Percentiles rank a stretch among this genome's conserved stretches.
Conservation (phyloP, 2,797 vertebrate genomes). For the Ctenopoma kingsleyae region DNA sequence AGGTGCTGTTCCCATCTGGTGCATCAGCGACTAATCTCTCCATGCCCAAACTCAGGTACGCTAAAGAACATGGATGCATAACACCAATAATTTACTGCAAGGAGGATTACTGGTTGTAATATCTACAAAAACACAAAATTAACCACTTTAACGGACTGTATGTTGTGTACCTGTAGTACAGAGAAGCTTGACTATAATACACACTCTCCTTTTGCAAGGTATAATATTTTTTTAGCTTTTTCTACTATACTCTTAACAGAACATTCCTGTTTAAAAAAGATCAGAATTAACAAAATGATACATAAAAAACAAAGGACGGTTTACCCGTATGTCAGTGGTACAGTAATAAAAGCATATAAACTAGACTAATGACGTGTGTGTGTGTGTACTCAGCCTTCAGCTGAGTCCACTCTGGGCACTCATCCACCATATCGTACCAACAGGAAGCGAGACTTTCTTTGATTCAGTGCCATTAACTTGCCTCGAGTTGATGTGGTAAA, state of each 20-base stretch:
- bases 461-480: slow-evolving; percentile 8
- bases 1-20: slow-evolving; percentile 88
- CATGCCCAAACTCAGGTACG: slow-evolving; percentile 75
- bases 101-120: background rate
- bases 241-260: background rate
- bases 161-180: background rate
- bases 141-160: background rate
- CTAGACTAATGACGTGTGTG: background rate
- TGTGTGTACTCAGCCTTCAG: background rate
- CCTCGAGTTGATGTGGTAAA: background rate
- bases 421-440: slow-evolving; percentile 5
- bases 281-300: background rate
- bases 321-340: background rate
- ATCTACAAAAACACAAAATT: slow-evolving; percentile 6
- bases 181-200: background rate
- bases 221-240: no score
- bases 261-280: background rate
- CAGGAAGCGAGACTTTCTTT: slow-evolving; percentile 6
- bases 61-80: background rate
- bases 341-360: slow-evolving; percentile 4
- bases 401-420: background rate
- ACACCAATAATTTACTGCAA: background rate
- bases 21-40: slow-evolving; percentile 31
- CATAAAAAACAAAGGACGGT: no score
- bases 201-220: no score